These are phyloP conservation scores for Physella acuta DNA, from an alignment of 1,140 invertebrate species.

Conservation along the genomic window DNA sequence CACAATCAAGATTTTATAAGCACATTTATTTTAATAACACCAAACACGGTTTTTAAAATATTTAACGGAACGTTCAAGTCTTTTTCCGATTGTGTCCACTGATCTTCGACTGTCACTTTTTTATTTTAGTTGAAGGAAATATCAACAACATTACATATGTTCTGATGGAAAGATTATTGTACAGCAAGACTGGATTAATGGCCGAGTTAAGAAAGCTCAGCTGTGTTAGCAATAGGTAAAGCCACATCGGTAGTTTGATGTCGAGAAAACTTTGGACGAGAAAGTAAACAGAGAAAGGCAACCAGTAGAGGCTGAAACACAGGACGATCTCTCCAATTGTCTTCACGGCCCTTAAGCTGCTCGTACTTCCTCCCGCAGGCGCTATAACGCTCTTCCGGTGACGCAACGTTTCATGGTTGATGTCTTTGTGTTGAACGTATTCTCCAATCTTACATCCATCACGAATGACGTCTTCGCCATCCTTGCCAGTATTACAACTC, in stretches of 20 bases:
- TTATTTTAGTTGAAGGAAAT: too few relatives aligned
- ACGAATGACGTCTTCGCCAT: background rate
- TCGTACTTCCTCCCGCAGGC: too few relatives aligned
- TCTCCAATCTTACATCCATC: background rate
- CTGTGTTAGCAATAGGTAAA: background rate
- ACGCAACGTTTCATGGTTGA: background rate
- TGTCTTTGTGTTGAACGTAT: background rate
- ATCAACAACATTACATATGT: background rate
- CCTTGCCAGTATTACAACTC: background rate
- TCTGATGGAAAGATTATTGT: background rate
- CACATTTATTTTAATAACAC: too few relatives aligned
- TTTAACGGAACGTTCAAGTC: too few relatives aligned
- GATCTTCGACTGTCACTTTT: too few relatives aligned
- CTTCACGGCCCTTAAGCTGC: too few relatives aligned
- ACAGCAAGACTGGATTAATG: background rate
- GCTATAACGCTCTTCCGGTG: background rate
- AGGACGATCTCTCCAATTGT: too few relatives aligned
- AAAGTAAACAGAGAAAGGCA: background rate
- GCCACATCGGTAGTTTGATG: background rate
- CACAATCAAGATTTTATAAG: too few relatives aligned
- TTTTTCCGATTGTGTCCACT: too few relatives aligned
- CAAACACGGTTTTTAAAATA: too few relatives aligned
- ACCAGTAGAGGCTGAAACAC: too few relatives aligned
- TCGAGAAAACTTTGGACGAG: background rate
- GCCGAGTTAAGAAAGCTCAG: background rate